Evolutionary conservation across 2,797 vertebrate genomes (phyloP).

Genomic region (Acrocephalus scirpaceus): DNA sequence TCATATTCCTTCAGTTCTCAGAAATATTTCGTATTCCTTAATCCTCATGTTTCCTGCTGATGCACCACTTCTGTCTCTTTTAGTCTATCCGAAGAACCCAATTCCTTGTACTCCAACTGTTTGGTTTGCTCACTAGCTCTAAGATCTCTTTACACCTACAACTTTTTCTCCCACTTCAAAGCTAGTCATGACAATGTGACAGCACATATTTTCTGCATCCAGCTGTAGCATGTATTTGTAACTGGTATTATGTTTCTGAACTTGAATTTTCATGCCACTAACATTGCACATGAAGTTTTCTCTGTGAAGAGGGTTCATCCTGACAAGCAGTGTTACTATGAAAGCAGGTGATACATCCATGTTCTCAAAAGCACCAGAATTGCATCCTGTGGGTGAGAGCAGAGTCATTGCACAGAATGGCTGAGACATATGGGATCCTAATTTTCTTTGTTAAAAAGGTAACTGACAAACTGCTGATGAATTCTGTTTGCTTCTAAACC

Average conservation of each 20-base stretch:
- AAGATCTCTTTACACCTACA: constrained; percentile 7
- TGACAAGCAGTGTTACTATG: neutral
- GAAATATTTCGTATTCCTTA: neutral
- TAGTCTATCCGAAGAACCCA: neutral
- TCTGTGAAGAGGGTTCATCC: neutral
- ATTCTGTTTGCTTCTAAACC: neutral
- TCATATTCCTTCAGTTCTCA: neutral
- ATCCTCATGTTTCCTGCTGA: neutral
- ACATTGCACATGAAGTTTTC: neutral
- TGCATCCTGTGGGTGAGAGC: neutral
- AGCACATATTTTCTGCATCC: neutral
- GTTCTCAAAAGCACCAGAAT: neutral
- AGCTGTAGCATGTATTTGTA: neutral
- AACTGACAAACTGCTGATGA: neutral
- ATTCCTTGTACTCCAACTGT: neutral
- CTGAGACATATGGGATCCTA: neutral
- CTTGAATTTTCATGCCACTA: neutral
- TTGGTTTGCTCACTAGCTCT: neutral
- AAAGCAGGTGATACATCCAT: neutral
- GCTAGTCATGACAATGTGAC: neutral
- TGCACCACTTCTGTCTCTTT: neutral
- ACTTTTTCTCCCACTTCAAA: constrained; percentile 20
- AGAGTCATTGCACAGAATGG: neutral
- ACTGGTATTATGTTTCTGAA: neutral
- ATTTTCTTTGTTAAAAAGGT: neutral